These are phyloP conservation scores for Pteropus alecto DNA, from an alignment of 2,113 vertebrate species.

Conservation along the genomic window DNA sequence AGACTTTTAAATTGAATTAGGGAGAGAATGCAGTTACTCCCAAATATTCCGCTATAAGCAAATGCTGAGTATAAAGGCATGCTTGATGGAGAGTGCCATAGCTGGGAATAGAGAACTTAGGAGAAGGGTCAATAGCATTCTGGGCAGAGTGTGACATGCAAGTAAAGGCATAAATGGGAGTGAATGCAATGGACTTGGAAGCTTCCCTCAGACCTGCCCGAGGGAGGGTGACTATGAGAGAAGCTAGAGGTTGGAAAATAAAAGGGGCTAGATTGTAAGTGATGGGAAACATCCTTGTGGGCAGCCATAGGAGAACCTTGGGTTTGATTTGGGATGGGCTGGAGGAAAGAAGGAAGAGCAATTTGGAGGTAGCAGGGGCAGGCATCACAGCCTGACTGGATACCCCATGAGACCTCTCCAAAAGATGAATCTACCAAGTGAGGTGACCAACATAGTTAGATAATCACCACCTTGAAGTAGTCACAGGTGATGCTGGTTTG, in stretches of 20 bases:
- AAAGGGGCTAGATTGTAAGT: too few relatives aligned
- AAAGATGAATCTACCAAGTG: background rate
- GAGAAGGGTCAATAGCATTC: too few relatives aligned
- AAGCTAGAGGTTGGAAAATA: background rate
- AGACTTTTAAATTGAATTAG: background rate
- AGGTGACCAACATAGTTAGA: too few relatives aligned
- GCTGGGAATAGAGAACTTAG: background rate
- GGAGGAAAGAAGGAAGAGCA: too few relatives aligned
- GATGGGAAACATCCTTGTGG: background rate
- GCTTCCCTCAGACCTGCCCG: background rate
- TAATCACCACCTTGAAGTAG: background rate
- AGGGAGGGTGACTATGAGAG: background rate
- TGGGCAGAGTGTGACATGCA: background rate
- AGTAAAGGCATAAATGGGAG: background rate
- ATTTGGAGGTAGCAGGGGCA: background rate
- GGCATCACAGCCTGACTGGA: background rate
- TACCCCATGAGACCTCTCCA: background rate
- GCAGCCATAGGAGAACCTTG: background rate
- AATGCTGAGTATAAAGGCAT: background rate
- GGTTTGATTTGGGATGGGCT: background rate
- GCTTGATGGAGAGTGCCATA: background rate
- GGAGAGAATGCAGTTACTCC: background rate
- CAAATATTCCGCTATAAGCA: background rate
- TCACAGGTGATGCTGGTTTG: too few relatives aligned
- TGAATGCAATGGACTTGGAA: accelerated